A percentile compares a stretch with the other conserved stretches of the same genome.
phyloP scores from a whole-genome alignment of 2,888 invertebrate species.

The Yponomeuta plumbellus region DNA sequence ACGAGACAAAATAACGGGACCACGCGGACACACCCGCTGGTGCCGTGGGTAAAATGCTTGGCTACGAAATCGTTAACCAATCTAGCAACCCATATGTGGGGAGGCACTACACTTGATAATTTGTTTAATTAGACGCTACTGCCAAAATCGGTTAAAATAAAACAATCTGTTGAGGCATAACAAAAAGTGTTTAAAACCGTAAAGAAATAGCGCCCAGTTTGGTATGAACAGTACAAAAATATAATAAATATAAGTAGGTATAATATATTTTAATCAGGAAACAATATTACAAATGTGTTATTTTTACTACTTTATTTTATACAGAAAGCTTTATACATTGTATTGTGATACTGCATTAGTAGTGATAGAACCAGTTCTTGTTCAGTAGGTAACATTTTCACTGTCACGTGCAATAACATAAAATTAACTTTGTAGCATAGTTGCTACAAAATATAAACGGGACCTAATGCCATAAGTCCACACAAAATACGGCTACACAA shows the following conservation, averaged over 20 bases:
- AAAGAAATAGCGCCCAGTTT: constrained; percentile 38
- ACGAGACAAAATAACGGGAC: too few species aligned
- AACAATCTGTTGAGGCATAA: constrained; percentile 40
- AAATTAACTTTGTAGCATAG: background rate
- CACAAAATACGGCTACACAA: background rate
- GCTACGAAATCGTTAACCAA: too few species aligned
- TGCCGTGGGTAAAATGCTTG: too few species aligned
- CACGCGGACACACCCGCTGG: too few species aligned
- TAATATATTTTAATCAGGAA: constrained; percentile 38
- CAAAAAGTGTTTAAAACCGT: constrained; percentile 46
- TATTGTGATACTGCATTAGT: constrained; percentile 11
- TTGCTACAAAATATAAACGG: background rate
- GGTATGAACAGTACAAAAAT: constrained; percentile 59
- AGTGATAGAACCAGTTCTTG: constrained; percentile 14
- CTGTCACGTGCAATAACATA: background rate
- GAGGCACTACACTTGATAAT: too few species aligned
- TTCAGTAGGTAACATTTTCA: background rate
- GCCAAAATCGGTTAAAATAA: constrained; percentile 25
- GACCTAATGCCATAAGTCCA: background rate
- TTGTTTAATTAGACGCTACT: too few species aligned
- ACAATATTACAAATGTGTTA: constrained; percentile 47
- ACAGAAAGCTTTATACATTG: constrained; percentile 5
- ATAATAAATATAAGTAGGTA: too few species aligned
- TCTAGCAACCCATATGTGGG: too few species aligned
- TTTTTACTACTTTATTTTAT: constrained; percentile 5